phyloP scores from a whole-genome alignment of 2,113 vertebrate species.

The Rhinoderma darwinii region DNA sequence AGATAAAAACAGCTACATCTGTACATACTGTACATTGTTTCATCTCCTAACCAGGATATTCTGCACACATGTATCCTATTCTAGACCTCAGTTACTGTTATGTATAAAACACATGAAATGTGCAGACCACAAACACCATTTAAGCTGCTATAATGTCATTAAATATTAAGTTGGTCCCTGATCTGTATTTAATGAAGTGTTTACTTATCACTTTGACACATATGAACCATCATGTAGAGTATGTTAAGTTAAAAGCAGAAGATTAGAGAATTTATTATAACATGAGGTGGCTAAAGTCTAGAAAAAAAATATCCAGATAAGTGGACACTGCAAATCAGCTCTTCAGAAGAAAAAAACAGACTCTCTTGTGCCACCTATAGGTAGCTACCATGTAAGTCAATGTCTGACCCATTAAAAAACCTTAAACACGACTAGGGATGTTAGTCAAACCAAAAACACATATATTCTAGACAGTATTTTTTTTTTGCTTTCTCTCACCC shows the following conservation, averaged over 20 bases:
- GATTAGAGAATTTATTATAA: neutral
- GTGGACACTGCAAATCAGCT: no score
- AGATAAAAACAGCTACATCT: no score
- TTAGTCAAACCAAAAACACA: no score
- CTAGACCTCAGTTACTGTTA: neutral
- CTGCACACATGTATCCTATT: neutral
- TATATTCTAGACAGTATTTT: no score
- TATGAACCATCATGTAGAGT: neutral
- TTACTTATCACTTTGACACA: constrained; percentile 24
- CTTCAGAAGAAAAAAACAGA: no score
- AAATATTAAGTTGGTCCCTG: constrained; percentile 19
- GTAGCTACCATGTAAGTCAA: no score
- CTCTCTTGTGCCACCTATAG: no score
- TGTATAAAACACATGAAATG: neutral
- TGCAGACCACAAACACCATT: constrained; percentile 5
- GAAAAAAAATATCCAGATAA: neutral
- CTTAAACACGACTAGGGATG: no score
- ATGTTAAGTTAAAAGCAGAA: neutral
- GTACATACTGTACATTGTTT: neutral
- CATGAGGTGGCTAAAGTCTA: neutral
- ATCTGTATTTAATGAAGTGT: constrained; percentile 30
- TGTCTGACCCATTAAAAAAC: no score
- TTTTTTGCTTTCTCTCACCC: no score
- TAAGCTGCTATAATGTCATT: neutral
- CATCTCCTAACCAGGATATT: neutral